Evolutionary conservation across 2,797 vertebrate species (phyloP), one percentile per base, ranked within the genome.

Genomic region (Pterois miles): DNA sequence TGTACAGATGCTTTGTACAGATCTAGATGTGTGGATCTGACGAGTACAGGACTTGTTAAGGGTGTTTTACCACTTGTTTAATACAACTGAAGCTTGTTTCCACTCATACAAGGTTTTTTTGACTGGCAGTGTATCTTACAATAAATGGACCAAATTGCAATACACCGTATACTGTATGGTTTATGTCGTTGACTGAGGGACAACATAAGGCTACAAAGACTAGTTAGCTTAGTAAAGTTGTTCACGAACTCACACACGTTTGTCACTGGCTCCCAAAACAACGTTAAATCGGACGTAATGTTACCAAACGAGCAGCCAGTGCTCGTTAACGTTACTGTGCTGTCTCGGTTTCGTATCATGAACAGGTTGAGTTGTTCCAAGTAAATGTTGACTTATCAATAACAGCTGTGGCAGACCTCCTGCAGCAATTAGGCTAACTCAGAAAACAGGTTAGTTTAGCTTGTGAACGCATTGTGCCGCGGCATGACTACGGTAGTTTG

Each of bases 361-460:
- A 10, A 14, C 23, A n/a, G 1, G 2, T 20, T 6, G 1, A 4
- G 5, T 22, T 18, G 12, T 29, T 53, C 2, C 38, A 13, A 40
- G 38, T 12, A 71, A 58, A 40, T 2, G 8, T 4, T 13, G 48
- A 8, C 4, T 40, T 18, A 4, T n/a, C 29, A 9, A 1, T n/a
- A 14, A 12, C 54, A 53, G 50, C 66, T 68, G 20, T 13, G 3
- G 50, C 78, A 82, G 69, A 65, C 29, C 6, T 38, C 20, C 63
- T 31, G 27, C 38, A 64, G 22, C 64, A 54, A 12, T 22, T 31
- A 5, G 4, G 9, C 40, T 6, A 38, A 77, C 53, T 67, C 12
- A 23, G 2, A 6, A 27, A 57, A 62, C 2, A 14, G 8, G 2
- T 22, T 43, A 0, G 18, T 54, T 16, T 23, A 9, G n/a, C 29